Evolutionary conservation across 2,888 invertebrate species (phyloP), one percentile per base, ranked within the genome.

Genomic region (Drosophila mercatorum): DNA sequence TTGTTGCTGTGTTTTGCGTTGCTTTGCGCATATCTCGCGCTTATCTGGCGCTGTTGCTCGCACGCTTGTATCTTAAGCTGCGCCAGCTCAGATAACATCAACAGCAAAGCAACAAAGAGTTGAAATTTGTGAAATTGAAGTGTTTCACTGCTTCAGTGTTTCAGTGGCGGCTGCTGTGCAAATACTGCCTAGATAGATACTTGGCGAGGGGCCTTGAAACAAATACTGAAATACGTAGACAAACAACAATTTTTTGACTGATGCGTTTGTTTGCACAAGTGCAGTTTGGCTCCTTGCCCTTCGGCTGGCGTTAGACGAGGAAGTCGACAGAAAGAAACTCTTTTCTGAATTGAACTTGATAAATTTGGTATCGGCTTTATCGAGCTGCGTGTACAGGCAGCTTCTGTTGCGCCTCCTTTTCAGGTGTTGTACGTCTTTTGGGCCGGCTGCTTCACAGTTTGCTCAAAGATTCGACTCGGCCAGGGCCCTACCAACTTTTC

Each of bases 381-480:
- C 66, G 63, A 43, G 51, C 36, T 71, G 56, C 43, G 56, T 34
- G 60, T 64, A 47, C 40, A 17, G 52, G 60, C 78, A 52, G 80
- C 81, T 80, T 81, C 81, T 78, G 81, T 81, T 74, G 71, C 67
- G 78, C 70, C 78, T 80, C 71, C 78, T 73, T 68, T 78, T 76
- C 51, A 57, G 80, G 53, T 68, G 61, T 66, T 67, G 62, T 67
- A 47, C 58, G 55, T 62, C 64, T 75, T 61, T 63, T 57, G 68
- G 65, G 75, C 77, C 77, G 83, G 83, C 75, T 74, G 75, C 68
- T 79, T 87, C 76, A 80, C 87, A 81, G 85, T 88, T 88, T 85
- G 76, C 79, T 81, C 72, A 80, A 75, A 83, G 80, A 88, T 88
- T 88, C 87, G 83, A 65, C 74, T 77, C 83, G 87, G 71, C 80